A percentile compares a stretch with the other conserved stretches of the same genome.
These are phyloP conservation scores for Diplazon laetatorius DNA, from an alignment of 2,888 invertebrate species.

Conservation along the genomic window DNA sequence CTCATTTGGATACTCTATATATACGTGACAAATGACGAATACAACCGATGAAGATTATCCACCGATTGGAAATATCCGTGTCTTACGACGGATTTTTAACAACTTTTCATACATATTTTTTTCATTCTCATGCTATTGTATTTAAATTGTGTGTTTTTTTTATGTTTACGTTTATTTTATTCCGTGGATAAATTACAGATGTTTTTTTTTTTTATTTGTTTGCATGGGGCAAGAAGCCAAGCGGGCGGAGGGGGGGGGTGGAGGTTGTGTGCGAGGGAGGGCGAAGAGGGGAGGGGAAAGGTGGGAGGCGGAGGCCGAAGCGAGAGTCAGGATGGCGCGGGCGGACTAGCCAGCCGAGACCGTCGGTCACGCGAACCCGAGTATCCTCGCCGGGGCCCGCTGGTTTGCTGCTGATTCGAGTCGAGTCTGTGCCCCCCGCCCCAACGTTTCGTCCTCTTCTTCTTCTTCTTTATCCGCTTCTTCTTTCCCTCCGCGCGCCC, in stretches of 20 bases:
- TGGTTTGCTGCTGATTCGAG: conserved; percentile 48
- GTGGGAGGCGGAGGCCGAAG: conserved; percentile 54
- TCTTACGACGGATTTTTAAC: no score
- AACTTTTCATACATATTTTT: no score
- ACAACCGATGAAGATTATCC: no score
- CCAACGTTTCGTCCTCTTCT: conserved; percentile 20
- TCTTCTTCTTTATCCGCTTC: conserved; percentile 28
- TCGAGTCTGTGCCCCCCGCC: conserved; percentile 40
- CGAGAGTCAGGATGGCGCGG: conserved; percentile 70
- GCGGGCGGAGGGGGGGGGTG: not conserved
- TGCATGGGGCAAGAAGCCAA: not conserved
- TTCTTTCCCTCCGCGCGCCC: conserved; percentile 3
- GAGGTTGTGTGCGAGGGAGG: not conserved
- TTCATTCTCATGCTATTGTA: no score
- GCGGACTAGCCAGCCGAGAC: conserved; percentile 73
- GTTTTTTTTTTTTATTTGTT: not conserved
- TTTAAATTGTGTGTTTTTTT: no score
- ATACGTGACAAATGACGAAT: no score
- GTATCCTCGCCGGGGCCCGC: conserved; percentile 62
- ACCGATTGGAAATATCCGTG: no score
- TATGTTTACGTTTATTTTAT: no score
- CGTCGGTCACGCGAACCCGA: conserved; percentile 79
- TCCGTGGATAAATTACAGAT: no score
- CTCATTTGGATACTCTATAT: no score
- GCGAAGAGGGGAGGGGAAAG: conserved; percentile 43